Conservation (phyloP, 2,797 vertebrate species). For the Pantherophis alleghaniensis region DNA sequence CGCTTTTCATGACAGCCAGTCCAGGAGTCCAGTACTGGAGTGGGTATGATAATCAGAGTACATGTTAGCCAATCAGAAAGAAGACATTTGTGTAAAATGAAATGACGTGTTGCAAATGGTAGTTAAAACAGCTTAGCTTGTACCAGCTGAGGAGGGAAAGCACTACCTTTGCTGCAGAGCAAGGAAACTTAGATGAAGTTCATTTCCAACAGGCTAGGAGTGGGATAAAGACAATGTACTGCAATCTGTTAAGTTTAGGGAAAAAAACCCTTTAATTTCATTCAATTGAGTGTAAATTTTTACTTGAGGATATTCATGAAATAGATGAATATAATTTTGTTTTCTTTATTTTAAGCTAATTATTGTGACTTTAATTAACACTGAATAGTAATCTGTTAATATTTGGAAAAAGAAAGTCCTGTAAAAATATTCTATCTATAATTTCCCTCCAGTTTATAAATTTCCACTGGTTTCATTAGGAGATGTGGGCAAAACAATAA, state of each 20-base stretch:
- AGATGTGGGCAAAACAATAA: constrained; percentile 18
- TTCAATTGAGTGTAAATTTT: constrained; percentile 9
- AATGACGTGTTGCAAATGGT: neutral
- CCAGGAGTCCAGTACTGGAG: neutral
- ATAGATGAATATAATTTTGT: constrained; percentile 21
- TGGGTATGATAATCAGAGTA: neutral
- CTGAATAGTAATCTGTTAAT: neutral
- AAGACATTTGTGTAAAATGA: neutral
- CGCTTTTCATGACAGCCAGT: neutral
- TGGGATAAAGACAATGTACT: neutral
- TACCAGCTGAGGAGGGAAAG: neutral
- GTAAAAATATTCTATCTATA: neutral
- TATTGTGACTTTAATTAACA: neutral
- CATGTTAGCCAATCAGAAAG: neutral
- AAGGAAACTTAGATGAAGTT: neutral
- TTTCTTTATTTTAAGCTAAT: neutral
- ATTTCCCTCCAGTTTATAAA: constrained; percentile 29
- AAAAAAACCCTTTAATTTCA: neutral
- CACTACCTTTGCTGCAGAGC: neutral
- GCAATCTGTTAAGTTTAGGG: neutral
- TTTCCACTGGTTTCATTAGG: constrained; percentile 8
- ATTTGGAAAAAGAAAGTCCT: neutral
- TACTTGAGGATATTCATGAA: neutral
- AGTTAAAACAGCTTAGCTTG: neutral
- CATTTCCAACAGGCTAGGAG: neutral